Percentiles rank a stretch among this genome's conserved stretches.
These are phyloP conservation scores for Syritta pipiens DNA, from an alignment of 2,888 invertebrate genomes.

Conservation along the genomic window DNA sequence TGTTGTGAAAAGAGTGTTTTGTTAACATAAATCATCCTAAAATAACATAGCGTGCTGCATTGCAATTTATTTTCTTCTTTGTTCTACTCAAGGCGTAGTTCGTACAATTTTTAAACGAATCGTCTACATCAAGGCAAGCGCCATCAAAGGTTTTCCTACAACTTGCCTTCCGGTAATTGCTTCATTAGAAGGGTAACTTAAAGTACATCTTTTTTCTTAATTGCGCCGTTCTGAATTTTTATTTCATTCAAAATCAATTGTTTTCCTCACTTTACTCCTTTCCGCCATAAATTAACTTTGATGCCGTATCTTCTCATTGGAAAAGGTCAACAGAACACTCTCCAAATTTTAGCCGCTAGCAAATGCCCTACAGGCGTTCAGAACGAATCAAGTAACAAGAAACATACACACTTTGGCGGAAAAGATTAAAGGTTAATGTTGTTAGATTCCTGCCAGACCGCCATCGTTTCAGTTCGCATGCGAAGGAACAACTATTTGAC, in stretches of 20 bases:
- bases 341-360: conserved; percentile 2
- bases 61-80: background rate
- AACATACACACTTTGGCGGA: too few relatives aligned
- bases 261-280: background rate
- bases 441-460: too few relatives aligned
- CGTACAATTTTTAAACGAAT: background rate
- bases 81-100: background rate
- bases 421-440: conserved; percentile 18
- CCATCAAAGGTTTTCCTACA: background rate
- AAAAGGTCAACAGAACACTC: conserved; percentile 31
- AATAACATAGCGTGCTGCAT: background rate
- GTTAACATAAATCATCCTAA: too few relatives aligned
- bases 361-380: background rate
- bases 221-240: background rate
- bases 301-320: conserved; percentile 3
- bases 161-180: background rate
- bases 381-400: background rate
- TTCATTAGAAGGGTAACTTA: conserved; percentile 5
- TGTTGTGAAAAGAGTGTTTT: background rate
- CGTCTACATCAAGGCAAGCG: background rate
- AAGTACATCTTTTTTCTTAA: conserved; percentile 2
- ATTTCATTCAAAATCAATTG: conserved; percentile 17
- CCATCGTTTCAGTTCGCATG: too few relatives aligned
- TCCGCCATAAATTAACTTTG: conserved; percentile 6
- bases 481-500: conserved; percentile 8